Percentiles rank a stretch among this genome's conserved stretches.
Conservation (phyloP, 2,888 invertebrate genomes). For the Amiota mariae region DNA sequence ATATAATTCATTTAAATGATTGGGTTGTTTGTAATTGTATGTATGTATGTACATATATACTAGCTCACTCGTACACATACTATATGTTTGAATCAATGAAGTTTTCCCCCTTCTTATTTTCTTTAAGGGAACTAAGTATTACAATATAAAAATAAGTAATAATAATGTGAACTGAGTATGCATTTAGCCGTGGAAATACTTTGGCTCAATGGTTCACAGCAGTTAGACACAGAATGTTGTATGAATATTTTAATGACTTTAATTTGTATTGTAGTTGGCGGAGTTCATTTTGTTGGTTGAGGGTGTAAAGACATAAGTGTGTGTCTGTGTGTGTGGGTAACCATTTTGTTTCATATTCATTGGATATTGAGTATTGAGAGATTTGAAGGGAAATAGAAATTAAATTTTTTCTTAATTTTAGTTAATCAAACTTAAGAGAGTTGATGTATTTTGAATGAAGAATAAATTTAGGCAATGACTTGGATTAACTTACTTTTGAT, state of each 20-base stretch:
- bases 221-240: background rate
- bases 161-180: background rate
- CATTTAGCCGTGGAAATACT: slow-evolving; percentile 54
- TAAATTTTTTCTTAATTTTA: too few relatives aligned
- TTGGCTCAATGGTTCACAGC: slow-evolving; percentile 55
- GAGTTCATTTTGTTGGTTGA: background rate
- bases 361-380: too few relatives aligned
- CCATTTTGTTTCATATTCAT: background rate
- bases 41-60: slow-evolving; percentile 34
- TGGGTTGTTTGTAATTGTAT: slow-evolving; percentile 64
- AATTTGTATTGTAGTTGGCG: slow-evolving; percentile 8
- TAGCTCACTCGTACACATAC: too few relatives aligned
- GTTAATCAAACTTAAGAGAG: too few relatives aligned
- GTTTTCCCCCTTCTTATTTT: background rate
- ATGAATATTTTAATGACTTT: slow-evolving; percentile 5
- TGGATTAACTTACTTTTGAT: too few relatives aligned
- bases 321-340: background rate
- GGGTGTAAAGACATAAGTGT: background rate
- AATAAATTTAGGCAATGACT: too few relatives aligned
- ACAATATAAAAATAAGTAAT: too few relatives aligned
- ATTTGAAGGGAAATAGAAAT: too few relatives aligned
- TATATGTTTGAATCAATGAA: background rate
- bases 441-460: too few relatives aligned
- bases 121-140: too few relatives aligned
- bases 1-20: slow-evolving; percentile 65